Evolutionary conservation across 2,888 invertebrate species (phyloP), one percentile per base, ranked within the genome.

Genomic region (Scrobipalpa atriplicella): DNA sequence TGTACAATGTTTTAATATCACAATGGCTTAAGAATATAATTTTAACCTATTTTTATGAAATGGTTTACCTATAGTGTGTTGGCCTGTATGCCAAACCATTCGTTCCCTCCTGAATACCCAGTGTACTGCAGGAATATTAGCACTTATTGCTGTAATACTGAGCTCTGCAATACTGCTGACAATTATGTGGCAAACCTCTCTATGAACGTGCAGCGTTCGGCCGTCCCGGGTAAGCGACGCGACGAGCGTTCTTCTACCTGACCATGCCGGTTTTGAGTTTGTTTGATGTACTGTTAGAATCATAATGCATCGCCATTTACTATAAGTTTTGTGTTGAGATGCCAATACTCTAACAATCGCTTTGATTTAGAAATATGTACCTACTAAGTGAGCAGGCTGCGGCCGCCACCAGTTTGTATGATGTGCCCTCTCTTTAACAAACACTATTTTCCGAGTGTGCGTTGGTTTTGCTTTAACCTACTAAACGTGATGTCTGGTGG

Each of bases 381-480:
- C 85, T 89, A 90, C 85, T 89, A 83, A 86, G 83, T 84, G 78
- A 79, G 75, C 82, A 78, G 78, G 75, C 71, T 73, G 65, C 65
- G 74, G 75, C 76, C 71, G 69, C 71, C 72, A 73, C 68, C 76
- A 75, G 86, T 86, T 84, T 88, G 90, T 86, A 90, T 90, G 88
- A 91, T 87, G 86, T 90, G 89, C 85, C 81, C 78, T 75, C 79
- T 75, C 79, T 80, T 77, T 86, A 91, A 92, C 90, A 84, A 85
- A 82, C 71, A 83, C 81, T 84, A 86, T 89, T 89, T 86, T 87
- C 80, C 80, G 90, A 89, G 90, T 93, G 92, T 91, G 92, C 81
- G 85, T 92, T 93, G 91, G 86, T 88, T 91, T 92, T 89, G 90
- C 92, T 90, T 93, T 93, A 92, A 93, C 93, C 93, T 93, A 94